Percentiles rank a stretch among this genome's conserved stretches.
Conservation (phyloP, 2,888 invertebrate genomes). For the Tipula unca region DNA sequence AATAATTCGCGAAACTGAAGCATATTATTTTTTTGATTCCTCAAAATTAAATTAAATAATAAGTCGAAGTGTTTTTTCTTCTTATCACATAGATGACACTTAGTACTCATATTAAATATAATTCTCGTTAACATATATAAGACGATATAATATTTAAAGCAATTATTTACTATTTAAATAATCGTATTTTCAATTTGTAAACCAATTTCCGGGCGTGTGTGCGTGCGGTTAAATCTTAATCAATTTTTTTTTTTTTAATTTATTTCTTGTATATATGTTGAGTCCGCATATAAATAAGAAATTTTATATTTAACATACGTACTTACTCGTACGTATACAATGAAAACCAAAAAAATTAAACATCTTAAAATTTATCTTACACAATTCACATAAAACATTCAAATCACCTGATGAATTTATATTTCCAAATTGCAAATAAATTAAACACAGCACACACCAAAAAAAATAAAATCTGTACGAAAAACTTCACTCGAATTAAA, state of each 20-base stretch:
- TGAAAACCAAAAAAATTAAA: not conserved
- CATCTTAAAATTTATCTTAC: not conserved
- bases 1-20: not conserved
- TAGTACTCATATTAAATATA: too few relatives aligned
- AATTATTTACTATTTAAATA: not conserved
- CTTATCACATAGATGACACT: not conserved
- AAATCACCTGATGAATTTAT: slow-evolving; percentile 8
- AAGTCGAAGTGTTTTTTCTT: not conserved
- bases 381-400: not conserved
- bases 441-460: not conserved
- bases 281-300: not conserved
- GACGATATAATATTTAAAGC: not conserved
- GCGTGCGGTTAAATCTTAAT: not conserved
- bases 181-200: not conserved
- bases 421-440: not conserved
- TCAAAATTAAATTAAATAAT: too few relatives aligned
- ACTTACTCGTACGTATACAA: too few relatives aligned
- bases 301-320: not conserved
- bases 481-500: not conserved
- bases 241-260: not conserved
- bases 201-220: not conserved
- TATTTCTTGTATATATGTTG: not conserved
- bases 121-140: too few relatives aligned
- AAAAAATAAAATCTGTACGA: not conserved
- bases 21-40: not conserved